A percentile compares a stretch with the other conserved stretches of the same genome.
These are phyloP conservation scores for Prochilodus magdalenae DNA, from an alignment of 2,113 vertebrate species.

Conservation along the genomic window DNA sequence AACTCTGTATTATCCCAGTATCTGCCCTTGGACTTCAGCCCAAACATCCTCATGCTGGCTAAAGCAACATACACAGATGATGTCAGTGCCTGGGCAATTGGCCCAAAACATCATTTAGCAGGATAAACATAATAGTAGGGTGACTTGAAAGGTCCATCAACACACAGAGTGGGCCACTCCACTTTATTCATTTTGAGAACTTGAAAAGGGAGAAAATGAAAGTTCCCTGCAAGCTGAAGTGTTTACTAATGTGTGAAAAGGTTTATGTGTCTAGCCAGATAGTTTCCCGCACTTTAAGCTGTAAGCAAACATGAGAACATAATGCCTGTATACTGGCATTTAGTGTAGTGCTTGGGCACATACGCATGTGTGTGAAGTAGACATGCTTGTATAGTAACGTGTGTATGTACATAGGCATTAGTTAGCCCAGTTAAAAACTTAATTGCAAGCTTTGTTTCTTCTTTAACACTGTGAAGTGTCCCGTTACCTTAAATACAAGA, in stretches of 20 bases:
- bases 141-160: slow-evolving; percentile 18
- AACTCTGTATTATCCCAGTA: slow-evolving; percentile 23
- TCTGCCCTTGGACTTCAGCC: slow-evolving; percentile 3
- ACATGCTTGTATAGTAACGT: too few species aligned
- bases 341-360: too few species aligned
- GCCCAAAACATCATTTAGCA: slow-evolving; percentile 45
- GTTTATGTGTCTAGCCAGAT: background rate
- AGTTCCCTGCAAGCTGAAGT: background rate
- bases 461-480: too few species aligned
- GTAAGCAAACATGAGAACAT: too few species aligned
- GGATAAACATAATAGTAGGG: slow-evolving; percentile 45
- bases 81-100: slow-evolving; percentile 51
- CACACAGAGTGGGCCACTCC: background rate
- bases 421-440: too few species aligned
- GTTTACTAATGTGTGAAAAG: background rate
- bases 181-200: background rate
- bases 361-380: too few species aligned
- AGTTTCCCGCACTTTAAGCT: background rate
- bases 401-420: too few species aligned
- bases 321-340: too few species aligned
- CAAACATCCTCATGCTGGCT: slow-evolving; percentile 28
- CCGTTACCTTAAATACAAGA: too few species aligned
- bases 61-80: slow-evolving; percentile 45
- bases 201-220: background rate
- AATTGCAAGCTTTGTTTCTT: too few species aligned